These are phyloP conservation scores for Euzetes globulus DNA, from an alignment of 2,888 invertebrate genomes.

Conservation along the genomic window DNA sequence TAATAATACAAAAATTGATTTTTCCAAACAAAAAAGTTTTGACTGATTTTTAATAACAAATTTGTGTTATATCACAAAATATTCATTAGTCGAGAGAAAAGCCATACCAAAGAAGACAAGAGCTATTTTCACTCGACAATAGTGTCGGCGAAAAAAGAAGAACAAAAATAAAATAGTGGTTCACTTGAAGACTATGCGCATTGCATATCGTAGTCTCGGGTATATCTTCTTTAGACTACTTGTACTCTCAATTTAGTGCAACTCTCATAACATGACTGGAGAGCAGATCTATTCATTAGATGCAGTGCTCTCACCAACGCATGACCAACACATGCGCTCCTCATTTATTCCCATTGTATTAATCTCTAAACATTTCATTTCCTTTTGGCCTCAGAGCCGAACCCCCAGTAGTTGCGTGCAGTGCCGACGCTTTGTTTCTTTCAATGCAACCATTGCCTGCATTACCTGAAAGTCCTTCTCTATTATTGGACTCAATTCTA, in stretches of 20 bases:
- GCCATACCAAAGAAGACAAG: neutral
- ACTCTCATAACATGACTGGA: neutral
- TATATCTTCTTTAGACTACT: slow-evolving; percentile 7
- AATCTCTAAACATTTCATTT: slow-evolving; percentile 1
- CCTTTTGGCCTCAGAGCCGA: neutral
- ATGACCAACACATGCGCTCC: slow-evolving; percentile 22
- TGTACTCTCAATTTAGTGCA: slow-evolving; percentile 3
- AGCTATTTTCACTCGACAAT: slow-evolving; percentile 4
- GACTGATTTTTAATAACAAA: neutral
- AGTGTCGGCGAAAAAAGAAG: neutral
- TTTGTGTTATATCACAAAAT: neutral
- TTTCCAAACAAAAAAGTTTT: neutral
- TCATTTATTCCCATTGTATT: slow-evolving; percentile 15
- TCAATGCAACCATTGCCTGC: neutral
- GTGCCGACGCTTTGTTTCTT: slow-evolving; percentile 1
- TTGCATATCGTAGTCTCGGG: neutral
- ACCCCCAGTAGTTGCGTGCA: slow-evolving; percentile 5
- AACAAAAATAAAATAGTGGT: neutral
- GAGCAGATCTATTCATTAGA: slow-evolving; percentile 21
- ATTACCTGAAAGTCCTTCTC: neutral
- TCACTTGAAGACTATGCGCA: slow-evolving; percentile 25
- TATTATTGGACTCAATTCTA: neutral
- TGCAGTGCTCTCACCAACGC: neutral
- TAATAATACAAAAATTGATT: neutral
- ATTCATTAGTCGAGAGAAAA: neutral